Base-by-base conservation (phyloP, 2,888 invertebrate genomes). In the Macropis europaea region DNA sequence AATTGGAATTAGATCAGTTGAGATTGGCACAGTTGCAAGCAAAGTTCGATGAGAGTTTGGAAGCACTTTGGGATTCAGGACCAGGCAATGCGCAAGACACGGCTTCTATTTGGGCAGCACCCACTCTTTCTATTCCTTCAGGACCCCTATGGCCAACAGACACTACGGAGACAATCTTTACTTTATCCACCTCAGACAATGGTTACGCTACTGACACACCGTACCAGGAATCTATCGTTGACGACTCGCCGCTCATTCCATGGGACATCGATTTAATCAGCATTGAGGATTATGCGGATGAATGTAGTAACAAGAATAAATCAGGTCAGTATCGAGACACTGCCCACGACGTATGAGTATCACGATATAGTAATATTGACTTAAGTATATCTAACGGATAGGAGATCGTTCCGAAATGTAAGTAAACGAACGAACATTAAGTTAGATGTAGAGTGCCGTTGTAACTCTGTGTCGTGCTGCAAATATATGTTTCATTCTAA, bases 21-120 rank as follows among this genome's bases (percentile, higher is more conserved):
- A 89, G 91, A 61, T 92, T 93, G 79, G 93, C 93, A 3, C 91
- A 92, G 80, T 91, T 94, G 82, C 92, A 93, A 84, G 93, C 94
- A 5, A 94, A 94, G 89, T 94, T 94, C 87, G 93, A 94, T 86
- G 92, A 92, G 76, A 93, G 92, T 86, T 91, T 94, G 74, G 94
- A 94, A 87, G 94, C 94, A 36, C 90, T 94, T 66, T 94, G 94
- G 94, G 92, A 91, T 76, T 88, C 88, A 80, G 90, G 87, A 72
- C 91, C 79, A 90, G 92, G 85, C 90, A 91, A 80, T 90, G 91
- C 84, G 62, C 88, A 87, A 69, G 87, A 86, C 59, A 87, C 85
- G 45, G 86, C 89, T 73, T 88, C 90, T 45, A 90, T 90, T 72
- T 90, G 90, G 90, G 89, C 89, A 68, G 90, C 90, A 69, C 90